A percentile compares a stretch with the other conserved stretches of the same genome.
These are phyloP conservation scores for Rissa tridactyla DNA, from an alignment of 2,113 vertebrate genomes.

Conservation along the genomic window DNA sequence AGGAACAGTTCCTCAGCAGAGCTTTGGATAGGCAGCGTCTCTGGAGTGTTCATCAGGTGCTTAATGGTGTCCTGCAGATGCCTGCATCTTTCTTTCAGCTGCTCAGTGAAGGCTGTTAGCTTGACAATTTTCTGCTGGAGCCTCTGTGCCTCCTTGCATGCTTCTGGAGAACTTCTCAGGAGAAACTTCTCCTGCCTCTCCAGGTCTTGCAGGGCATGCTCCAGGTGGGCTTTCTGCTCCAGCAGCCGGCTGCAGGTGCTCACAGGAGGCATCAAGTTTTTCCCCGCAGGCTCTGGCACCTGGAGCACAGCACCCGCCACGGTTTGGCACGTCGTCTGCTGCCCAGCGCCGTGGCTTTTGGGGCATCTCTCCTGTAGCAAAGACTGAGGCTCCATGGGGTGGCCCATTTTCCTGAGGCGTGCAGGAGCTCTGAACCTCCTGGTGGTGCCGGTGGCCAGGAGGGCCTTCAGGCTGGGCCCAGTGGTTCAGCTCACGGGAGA, in stretches of 20 bases:
- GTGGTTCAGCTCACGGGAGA: fast-evolving
- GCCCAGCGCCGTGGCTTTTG: background rate
- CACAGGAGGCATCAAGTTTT: background rate
- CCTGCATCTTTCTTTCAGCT: background rate
- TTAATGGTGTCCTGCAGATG: background rate
- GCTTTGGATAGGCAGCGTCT: background rate
- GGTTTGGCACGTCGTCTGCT: background rate
- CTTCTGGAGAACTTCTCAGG: background rate
- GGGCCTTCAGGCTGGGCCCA: background rate
- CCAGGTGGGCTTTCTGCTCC: fast-evolving
- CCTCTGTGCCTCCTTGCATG: conserved; percentile 49
- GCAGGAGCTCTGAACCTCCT: background rate
- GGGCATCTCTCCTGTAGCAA: background rate
- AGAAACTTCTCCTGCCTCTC: background rate
- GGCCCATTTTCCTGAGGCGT: background rate
- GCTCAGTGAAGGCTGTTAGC: background rate
- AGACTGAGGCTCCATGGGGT: background rate
- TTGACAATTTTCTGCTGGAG: background rate
- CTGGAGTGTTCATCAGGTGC: background rate
- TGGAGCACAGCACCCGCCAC: background rate
- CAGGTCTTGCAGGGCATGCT: background rate
- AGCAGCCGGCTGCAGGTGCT: background rate
- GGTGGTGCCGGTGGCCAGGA: background rate
- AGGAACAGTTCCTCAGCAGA: background rate
- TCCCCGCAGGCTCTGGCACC: background rate